phyloP scores from a whole-genome alignment of 1,140 invertebrate species.

The Ridgeia piscesae region DNA sequence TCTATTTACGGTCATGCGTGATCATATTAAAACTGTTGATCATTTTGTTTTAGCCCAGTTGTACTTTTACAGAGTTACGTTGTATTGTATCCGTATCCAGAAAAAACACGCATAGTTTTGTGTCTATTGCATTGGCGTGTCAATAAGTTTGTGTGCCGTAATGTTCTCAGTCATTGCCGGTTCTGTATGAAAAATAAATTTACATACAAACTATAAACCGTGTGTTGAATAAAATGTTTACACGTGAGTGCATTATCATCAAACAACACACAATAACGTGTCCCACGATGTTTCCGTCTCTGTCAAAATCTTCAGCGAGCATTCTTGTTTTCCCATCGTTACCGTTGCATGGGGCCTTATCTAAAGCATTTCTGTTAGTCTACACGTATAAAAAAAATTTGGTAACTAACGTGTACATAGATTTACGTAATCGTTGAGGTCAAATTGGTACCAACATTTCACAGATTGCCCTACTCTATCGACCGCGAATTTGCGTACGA shows the following conservation, averaged over 20 bases:
- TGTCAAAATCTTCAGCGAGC: background rate
- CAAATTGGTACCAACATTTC: background rate
- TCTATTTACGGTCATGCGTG: background rate
- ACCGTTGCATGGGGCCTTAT: background rate
- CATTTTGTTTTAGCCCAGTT: background rate
- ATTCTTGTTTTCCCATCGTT: background rate
- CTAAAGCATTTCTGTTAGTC: background rate
- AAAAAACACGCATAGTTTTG: background rate
- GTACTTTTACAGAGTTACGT: background rate
- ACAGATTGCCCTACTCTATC: background rate
- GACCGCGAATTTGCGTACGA: background rate
- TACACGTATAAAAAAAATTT: no score
- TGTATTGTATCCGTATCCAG: no score
- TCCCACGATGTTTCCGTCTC: background rate
- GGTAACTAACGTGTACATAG: background rate
- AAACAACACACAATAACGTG: background rate
- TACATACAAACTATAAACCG: background rate
- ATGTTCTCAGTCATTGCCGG: background rate
- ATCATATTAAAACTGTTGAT: background rate
- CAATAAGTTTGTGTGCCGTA: background rate
- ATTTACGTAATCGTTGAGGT: background rate
- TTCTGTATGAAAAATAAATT: background rate
- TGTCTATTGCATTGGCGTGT: background rate
- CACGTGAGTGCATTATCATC: background rate
- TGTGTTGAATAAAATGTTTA: background rate